Evolutionary conservation across 64 coral and sea anemone species (phyloP).

Genomic region (Dendrophyllia cribrosa): DNA sequence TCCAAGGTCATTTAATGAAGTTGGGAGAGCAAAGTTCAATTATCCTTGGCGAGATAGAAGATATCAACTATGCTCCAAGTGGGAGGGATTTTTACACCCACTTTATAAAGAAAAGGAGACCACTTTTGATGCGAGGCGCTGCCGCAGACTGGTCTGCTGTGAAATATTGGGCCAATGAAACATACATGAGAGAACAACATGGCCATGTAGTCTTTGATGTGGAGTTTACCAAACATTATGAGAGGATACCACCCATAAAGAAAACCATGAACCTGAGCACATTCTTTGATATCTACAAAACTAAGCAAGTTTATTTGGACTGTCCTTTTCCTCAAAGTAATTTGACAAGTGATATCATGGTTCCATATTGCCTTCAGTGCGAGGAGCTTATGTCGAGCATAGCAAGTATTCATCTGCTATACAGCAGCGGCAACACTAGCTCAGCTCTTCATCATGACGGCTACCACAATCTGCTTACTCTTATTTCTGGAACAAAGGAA

Average conservation of each 20-base stretch:
- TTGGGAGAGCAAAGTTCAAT: conserved; percentile 60
- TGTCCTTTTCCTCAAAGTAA: conserved; percentile 66
- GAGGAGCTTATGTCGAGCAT: conserved; percentile 37
- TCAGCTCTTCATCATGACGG: conserved; percentile 69
- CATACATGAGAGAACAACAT: conserved; percentile 60
- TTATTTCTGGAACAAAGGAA: conserved; percentile 69
- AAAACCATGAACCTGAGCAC: conserved; percentile 66
- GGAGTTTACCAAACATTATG: conserved; percentile 64
- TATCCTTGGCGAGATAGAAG: conserved; percentile 30
- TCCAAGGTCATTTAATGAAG: conserved; percentile 48
- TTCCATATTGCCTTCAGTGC: conserved; percentile 71
- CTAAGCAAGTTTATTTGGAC: conserved; percentile 60
- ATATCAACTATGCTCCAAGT: conserved; percentile 57
- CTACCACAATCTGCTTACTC: conserved; percentile 59
- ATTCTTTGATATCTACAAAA: conserved; percentile 71
- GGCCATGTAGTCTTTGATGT: conserved; percentile 51
- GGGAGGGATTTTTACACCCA: conserved; percentile 67
- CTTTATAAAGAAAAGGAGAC: conserved; percentile 49
- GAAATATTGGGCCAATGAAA: conserved; percentile 62
- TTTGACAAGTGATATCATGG: conserved; percentile 53
- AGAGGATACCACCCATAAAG: conserved; percentile 47
- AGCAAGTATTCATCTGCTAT: conserved; percentile 55
- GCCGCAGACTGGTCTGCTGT: conserved; percentile 53
- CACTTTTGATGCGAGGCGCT: conserved; percentile 51
- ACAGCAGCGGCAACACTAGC: conserved; percentile 68